Evolutionary conservation across 2,113 vertebrate species (phyloP), one percentile per base, ranked within the genome.

Genomic region (Motacilla alba): DNA sequence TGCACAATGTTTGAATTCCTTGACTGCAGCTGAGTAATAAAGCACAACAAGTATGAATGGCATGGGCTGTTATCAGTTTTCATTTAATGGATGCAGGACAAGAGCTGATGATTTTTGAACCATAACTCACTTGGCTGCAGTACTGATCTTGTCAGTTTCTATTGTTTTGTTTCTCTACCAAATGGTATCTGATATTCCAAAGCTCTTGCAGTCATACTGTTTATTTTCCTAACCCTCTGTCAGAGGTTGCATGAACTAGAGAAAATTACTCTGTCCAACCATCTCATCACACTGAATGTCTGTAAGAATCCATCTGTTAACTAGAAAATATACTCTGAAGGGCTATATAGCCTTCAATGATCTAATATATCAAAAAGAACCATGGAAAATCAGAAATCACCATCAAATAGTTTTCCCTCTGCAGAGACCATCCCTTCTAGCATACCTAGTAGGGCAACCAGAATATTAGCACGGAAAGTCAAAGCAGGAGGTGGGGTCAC

Each of bases 141-240:
- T 80, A 87, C n/a, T 87, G 82, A 67, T 89, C 63, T 83, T 94
- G 72, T 89, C 89, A 88, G 46, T 28, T 23, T 73, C 19, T 56
- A 52, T 89, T 94, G 68, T 72, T 96, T 91, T 89, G 27, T 56
- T 95, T 94, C 78, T 95, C 81, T 81, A 59, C 44, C 24, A 89
- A 96, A 85, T 68, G 7, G 19, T 24, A 52, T 80, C 46, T 85
- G 67, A 81, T 94, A 89, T 86, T 92, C 64, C 58, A 96, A 86
- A 93, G 52, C 21, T 68, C 28, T 72, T 87, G 18, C n/a, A 91
- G 44, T 62, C 26, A 82, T 89, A 76, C 21, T 52, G 52, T 87
- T 94, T 92, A 55, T 95, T 97, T 93, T 93, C 27, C 69, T 91
- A 80, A 87, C 68, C 80, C 22, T 92, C 64, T 85, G 67, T 86